These are phyloP conservation scores for Diplodus puntazzo DNA, from an alignment of 2,797 vertebrate genomes.

Conservation along the genomic window DNA sequence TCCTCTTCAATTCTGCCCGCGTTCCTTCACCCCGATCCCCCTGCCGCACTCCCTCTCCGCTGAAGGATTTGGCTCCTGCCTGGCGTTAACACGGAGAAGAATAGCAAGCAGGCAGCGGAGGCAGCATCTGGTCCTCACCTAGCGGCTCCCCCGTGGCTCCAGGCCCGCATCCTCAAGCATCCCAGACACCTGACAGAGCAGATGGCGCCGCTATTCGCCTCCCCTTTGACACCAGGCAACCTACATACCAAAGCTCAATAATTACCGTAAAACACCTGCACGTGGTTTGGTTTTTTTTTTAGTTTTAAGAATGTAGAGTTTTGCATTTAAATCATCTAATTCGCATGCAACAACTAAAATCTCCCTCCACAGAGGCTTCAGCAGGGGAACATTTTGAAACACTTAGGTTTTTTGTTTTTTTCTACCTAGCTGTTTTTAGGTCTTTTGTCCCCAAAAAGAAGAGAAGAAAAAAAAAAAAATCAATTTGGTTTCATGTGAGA, in stretches of 20 bases:
- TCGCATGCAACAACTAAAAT: neutral
- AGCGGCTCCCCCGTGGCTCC: conserved; percentile 51
- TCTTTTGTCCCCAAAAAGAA: neutral
- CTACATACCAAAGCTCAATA: conserved; percentile 32
- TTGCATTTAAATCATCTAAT: neutral
- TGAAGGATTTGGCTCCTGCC: conserved; percentile 39
- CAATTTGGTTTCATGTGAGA: conserved; percentile 49
- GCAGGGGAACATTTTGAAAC: conserved; percentile 22
- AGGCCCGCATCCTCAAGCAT: conserved; percentile 62
- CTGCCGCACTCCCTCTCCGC: neutral
- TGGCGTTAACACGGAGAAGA: conserved; percentile 55
- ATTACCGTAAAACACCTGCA: conserved; percentile 8
- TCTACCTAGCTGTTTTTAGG: too few relatives aligned
- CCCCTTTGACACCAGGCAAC: conserved; percentile 46
- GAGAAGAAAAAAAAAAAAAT: conserved; percentile 26
- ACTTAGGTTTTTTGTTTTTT: too few relatives aligned
- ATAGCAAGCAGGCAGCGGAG: conserved; percentile 63
- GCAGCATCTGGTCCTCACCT: conserved; percentile 70
- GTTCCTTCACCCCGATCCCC: conserved; percentile 50
- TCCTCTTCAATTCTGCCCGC: conserved; percentile 39
- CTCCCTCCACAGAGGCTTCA: neutral
- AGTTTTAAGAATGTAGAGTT: too few relatives aligned
- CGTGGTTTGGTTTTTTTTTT: too few relatives aligned
- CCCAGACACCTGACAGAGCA: conserved; percentile 65
- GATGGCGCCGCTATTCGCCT: conserved; percentile 46